phyloP scores from a whole-genome alignment of 2,113 vertebrate species.

The Galeopterus variegatus region DNA sequence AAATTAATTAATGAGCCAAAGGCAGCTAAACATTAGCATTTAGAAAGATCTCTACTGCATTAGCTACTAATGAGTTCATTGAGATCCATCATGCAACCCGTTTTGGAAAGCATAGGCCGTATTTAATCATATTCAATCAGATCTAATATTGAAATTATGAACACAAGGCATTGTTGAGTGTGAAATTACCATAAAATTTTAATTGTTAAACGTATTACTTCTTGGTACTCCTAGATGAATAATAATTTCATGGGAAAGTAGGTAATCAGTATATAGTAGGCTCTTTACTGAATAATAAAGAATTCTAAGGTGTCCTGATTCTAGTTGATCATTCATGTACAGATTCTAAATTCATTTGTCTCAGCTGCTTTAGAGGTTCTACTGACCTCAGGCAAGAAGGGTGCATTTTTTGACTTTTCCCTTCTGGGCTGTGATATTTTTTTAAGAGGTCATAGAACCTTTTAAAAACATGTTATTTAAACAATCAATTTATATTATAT shows the following conservation, averaged over 20 bases:
- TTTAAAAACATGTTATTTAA: conserved; percentile 42
- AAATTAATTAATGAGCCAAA: conserved; percentile 92
- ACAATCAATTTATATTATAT: neutral
- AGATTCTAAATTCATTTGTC: conserved; percentile 2
- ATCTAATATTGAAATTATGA: conserved; percentile 89
- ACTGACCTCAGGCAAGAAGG: neutral
- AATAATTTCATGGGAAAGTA: conserved; percentile 62
- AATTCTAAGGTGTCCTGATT: neutral
- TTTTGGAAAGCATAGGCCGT: conserved; percentile 87
- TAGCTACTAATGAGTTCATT: conserved; percentile 92
- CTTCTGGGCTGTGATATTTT: neutral
- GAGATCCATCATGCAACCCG: conserved; percentile 87
- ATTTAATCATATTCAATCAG: conserved; percentile 92
- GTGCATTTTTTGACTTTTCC: neutral
- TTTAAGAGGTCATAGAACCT: neutral
- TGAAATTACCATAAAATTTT: conserved; percentile 89
- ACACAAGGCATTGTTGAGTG: conserved; percentile 87
- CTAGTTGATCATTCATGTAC: neutral
- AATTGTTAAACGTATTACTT: conserved; percentile 85
- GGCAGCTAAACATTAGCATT: conserved; percentile 92
- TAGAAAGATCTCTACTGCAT: conserved; percentile 90
- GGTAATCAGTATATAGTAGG: neutral
- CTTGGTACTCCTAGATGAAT: conserved; percentile 72
- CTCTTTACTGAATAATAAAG: conserved; percentile 22
- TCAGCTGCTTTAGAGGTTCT: neutral